Evolutionary conservation across 2,113 vertebrate genomes (phyloP).

Genomic region (Ceuthmochares aereus): DNA sequence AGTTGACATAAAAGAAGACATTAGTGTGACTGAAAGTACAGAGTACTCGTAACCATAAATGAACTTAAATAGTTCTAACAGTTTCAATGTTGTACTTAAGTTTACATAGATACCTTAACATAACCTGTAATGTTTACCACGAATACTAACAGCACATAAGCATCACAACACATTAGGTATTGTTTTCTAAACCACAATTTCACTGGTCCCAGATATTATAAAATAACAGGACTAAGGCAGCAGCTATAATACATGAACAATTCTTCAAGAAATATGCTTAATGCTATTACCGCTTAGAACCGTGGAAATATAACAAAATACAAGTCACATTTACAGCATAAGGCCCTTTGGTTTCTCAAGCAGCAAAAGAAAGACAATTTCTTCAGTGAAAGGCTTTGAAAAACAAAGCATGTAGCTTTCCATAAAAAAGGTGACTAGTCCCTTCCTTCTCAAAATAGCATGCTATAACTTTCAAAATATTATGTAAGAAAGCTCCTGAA

Average conservation of each 20-base stretch:
- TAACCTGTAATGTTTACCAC: constrained; percentile 17
- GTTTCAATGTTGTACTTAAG: constrained; percentile 34
- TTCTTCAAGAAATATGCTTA: constrained; percentile 62
- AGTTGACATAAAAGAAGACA: constrained; percentile 33
- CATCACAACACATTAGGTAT: constrained; percentile 25
- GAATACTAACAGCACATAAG: constrained; percentile 54
- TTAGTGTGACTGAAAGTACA: neutral
- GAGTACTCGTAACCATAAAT: neutral
- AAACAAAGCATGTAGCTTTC: constrained; percentile 68
- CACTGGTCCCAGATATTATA: constrained; percentile 74
- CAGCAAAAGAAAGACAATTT: constrained; percentile 75
- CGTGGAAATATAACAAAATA: constrained; percentile 72
- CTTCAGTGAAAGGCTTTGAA: constrained; percentile 71
- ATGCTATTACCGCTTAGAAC: constrained; percentile 47
- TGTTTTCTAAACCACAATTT: constrained; percentile 61
- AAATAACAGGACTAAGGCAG: constrained; percentile 69
- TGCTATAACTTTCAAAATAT: constrained; percentile 51
- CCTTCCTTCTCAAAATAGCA: constrained; percentile 70
- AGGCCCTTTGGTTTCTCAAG: constrained; percentile 81
- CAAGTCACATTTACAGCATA: constrained; percentile 79
- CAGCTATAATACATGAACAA: constrained; percentile 56
- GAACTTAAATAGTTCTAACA: constrained; percentile 4
- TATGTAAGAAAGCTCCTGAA: constrained; percentile 63
- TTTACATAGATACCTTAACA: constrained; percentile 10
- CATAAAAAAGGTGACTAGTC: constrained; percentile 58